Conservation (phyloP, 2,113 vertebrate genomes). For the Hassar affinis region DNA sequence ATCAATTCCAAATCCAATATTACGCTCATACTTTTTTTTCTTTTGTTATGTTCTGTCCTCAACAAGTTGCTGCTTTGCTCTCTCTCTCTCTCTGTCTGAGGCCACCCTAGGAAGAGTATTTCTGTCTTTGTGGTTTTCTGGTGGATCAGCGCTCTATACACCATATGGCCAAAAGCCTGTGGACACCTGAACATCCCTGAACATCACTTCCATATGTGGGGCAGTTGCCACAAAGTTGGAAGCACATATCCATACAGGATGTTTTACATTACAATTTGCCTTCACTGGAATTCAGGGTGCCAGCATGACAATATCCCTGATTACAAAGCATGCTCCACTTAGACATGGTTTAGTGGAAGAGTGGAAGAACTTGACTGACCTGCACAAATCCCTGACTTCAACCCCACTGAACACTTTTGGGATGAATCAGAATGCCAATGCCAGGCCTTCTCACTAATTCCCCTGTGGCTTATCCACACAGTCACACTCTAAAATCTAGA, state of each 20-base stretch:
- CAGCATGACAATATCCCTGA: not conserved
- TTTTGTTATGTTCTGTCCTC: not conserved
- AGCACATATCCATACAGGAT: conserved; percentile 4
- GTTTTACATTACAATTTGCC: not conserved
- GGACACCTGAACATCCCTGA: too few relatives aligned
- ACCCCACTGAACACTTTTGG: too few relatives aligned
- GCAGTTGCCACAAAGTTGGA: too few relatives aligned
- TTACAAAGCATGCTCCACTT: too few relatives aligned
- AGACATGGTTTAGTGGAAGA: too few relatives aligned
- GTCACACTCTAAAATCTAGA: too few relatives aligned
- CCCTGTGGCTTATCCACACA: not conserved
- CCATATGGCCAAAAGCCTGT: not conserved
- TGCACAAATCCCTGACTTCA: too few relatives aligned
- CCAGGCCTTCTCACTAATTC: not conserved
- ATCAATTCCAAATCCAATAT: conserved; percentile 5
- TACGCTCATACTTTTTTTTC: not conserved
- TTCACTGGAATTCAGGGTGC: too few relatives aligned
- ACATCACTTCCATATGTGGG: too few relatives aligned
- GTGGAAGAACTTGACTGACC: too few relatives aligned
- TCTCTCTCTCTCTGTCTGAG: not conserved
- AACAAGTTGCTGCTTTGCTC: too few relatives aligned
- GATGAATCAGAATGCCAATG: too few relatives aligned
- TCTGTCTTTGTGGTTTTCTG: conserved; percentile 42
- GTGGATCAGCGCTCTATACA: conserved; percentile 32
- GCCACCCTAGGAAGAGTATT: conserved; percentile 17